Evolutionary conservation across 2,888 invertebrate species (phyloP), one percentile per base, ranked within the genome.

Genomic region (Ephialtes manifestator): DNA sequence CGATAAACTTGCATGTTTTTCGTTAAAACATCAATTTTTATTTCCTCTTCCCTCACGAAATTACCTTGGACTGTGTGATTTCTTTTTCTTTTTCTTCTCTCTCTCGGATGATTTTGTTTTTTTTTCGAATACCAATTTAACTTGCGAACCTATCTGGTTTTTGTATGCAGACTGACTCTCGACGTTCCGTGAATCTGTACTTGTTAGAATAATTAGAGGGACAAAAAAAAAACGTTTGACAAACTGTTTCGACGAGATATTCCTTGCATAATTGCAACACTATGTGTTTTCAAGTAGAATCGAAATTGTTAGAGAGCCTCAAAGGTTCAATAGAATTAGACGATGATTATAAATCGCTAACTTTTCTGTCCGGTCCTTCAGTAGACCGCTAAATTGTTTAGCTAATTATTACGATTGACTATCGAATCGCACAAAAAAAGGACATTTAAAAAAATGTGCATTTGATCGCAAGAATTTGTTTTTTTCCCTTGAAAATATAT

Each of bases 171-270:
- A 71, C 67, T 78, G 81, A 83, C 81, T 86, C 55, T 74, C 67
- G 77, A 83, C 80, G 85, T 83, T 77, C 77, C 85, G 85, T 74
- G 71, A 81, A 79, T 74, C 53, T 68, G 65, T 84, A 67, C 74
- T 79, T 70, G 80, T 83, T 63, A 65, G 60, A 39, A 70, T 71
- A 58, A 74, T 60, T 81, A 18, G 46, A 18, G n/a, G 15, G 35
- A 31, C 65, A 51, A 10, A 35, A 58, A 46, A 58, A 39, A 55
- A 74, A 10, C n/a, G n/a, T 60, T 74, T 46, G n/a, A 60, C 60
- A n/a, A 60, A 46, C 24, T 31, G 24, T 60, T 31, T 39, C 46
- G 60, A 60, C 60, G 74, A 72, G n/a, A 39, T 28, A 58, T 58
- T 24, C 39, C 72, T 71, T 20, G 71, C 39, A 74, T 74, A 24